A percentile compares a stretch with the other conserved stretches of the same genome.
Conservation (phyloP, 2,888 invertebrate species). For the Mellilla xanthometata region DNA sequence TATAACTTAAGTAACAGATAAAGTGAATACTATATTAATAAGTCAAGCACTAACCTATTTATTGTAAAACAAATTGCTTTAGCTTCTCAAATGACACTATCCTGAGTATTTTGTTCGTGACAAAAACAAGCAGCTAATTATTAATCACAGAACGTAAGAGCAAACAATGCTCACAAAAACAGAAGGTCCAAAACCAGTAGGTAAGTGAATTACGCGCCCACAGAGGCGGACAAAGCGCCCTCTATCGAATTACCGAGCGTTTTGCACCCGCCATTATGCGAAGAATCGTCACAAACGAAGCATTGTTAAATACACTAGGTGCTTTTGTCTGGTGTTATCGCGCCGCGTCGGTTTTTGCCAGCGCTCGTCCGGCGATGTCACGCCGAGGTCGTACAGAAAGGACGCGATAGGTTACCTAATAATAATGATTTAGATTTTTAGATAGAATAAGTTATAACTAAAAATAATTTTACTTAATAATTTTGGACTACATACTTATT, state of each 20-base stretch:
- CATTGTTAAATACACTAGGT: constrained; percentile 77
- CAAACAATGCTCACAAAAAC: constrained; percentile 47
- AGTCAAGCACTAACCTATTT: no score
- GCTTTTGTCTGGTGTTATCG: constrained; percentile 78
- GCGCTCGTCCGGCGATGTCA: constrained; percentile 68
- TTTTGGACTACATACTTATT: no score
- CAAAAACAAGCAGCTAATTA: constrained; percentile 33
- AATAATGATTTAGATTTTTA: no score
- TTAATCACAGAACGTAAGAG: constrained; percentile 29
- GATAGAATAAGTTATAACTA: no score
- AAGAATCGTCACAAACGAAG: constrained; percentile 81
- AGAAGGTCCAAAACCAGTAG: constrained; percentile 55
- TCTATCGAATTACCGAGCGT: constrained; percentile 75
- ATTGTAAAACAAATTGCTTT: no score
- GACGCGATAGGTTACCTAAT: no score
- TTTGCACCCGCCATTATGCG: constrained; percentile 75
- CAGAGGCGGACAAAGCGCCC: constrained; percentile 69
- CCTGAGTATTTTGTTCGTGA: no score
- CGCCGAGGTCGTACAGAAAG: constrained; percentile 54
- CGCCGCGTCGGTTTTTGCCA: constrained; percentile 73
- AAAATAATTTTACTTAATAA: no score
- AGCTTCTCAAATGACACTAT: no score
- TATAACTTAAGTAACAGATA: no score
- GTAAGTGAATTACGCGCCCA: constrained; percentile 75
- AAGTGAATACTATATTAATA: no score